These are phyloP conservation scores for Marmota monax DNA, from an alignment of 2,113 vertebrate genomes.

Conservation along the genomic window DNA sequence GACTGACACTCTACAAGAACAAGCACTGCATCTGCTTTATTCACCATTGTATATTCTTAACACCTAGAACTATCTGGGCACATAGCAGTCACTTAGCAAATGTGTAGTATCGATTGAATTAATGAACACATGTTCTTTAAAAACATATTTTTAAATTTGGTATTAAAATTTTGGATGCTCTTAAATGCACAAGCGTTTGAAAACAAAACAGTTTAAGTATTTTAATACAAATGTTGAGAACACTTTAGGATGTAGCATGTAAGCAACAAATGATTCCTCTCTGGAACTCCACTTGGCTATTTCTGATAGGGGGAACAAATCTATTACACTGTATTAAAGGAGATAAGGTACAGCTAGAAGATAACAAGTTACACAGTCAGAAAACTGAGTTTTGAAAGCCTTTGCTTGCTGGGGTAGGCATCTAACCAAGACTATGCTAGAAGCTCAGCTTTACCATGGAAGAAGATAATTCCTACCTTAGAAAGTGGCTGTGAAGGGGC, in stretches of 20 bases:
- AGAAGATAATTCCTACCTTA: neutral
- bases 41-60: neutral
- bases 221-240: constrained; percentile 27
- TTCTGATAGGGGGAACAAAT: neutral
- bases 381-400: neutral
- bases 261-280: neutral
- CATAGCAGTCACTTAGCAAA: neutral
- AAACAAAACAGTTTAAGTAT: neutral
- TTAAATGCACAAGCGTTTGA: constrained; percentile 55
- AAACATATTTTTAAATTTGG: constrained; percentile 16
- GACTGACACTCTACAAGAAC: neutral
- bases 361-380: neutral
- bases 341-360: neutral
- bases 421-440: neutral
- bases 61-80: neutral
- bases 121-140: constrained; percentile 6
- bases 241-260: neutral
- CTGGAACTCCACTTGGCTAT: neutral
- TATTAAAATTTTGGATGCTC: neutral
- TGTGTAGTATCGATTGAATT: neutral
- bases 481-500: neutral
- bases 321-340: neutral
- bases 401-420: neutral
- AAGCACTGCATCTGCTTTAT: neutral
- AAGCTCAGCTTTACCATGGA: neutral